These are phyloP conservation scores for Didymodactylos carnosus DNA, from an alignment of 2,888 invertebrate genomes.

Conservation along the genomic window DNA sequence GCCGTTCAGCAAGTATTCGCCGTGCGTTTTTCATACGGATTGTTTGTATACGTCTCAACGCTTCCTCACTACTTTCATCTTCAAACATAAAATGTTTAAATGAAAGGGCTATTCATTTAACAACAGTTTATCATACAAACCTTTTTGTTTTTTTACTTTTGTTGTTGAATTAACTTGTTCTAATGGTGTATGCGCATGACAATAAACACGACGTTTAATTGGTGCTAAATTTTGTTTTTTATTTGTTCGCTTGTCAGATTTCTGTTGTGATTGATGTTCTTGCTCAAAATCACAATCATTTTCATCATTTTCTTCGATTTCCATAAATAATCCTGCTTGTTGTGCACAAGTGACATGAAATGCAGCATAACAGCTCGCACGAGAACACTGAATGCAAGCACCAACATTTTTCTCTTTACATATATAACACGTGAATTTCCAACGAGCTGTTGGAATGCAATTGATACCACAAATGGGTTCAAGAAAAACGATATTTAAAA, in stretches of 20 bases:
- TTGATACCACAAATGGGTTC: slow-evolving; percentile 94
- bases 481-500: slow-evolving; percentile 84
- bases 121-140: no score
- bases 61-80: slow-evolving; percentile 4
- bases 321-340: slow-evolving; percentile 17
- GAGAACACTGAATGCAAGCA: slow-evolving; percentile 93
- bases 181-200: slow-evolving; percentile 72
- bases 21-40: slow-evolving; percentile 63
- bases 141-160: slow-evolving; percentile 19
- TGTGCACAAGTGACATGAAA: slow-evolving; percentile 99
- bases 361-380: slow-evolving; percentile 80
- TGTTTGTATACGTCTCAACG: slow-evolving; percentile 6
- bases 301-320: slow-evolving; percentile 11
- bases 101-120: no score
- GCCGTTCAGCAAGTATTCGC: slow-evolving; percentile 64
- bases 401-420: slow-evolving; percentile 56
- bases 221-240: slow-evolving; percentile 20
- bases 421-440: slow-evolving; percentile 83
- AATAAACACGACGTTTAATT: slow-evolving; percentile 84
- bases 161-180: slow-evolving; percentile 24
- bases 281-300: slow-evolving; percentile 19
- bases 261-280: slow-evolving; percentile 72
- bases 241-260: slow-evolving; percentile 34
- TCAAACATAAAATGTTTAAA: no score
- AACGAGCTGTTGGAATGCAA: slow-evolving; percentile 78